A percentile compares a stretch with the other conserved stretches of the same genome.
These are phyloP conservation scores for Capitella teleta DNA, from an alignment of 1,140 invertebrate species.

Conservation along the genomic window DNA sequence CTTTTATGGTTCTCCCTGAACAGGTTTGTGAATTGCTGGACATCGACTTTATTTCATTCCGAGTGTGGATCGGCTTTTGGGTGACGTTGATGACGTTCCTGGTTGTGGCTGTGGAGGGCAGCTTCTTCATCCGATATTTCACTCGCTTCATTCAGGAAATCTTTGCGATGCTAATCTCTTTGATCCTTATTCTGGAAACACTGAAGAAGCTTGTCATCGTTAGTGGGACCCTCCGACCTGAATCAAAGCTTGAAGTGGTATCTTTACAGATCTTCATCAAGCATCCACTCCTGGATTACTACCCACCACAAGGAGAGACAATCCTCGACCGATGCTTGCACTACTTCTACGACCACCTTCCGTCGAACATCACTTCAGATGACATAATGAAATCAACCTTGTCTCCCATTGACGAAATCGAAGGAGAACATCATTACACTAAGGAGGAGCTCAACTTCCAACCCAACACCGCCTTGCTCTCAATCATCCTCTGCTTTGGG, in stretches of 20 bases:
- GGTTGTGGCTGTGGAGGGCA: conserved; percentile 8
- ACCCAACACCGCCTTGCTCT: conserved; percentile 80
- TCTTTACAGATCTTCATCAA: conserved; percentile 25
- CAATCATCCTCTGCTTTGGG: conserved; percentile 78
- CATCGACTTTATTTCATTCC: conserved; percentile 72
- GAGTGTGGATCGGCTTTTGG: conserved; percentile 88
- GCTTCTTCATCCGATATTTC: conserved; percentile 12
- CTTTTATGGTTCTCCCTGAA: conserved; percentile 20
- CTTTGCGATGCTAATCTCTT: conserved; percentile 83
- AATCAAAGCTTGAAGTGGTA: no score
- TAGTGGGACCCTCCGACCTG: no score
- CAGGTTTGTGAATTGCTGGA: conserved; percentile 68
- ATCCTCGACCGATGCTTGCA: no score
- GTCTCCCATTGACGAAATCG: no score
- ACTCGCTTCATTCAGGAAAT: conserved; percentile 88
- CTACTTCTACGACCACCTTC: no score
- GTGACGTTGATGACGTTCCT: conserved; percentile 45
- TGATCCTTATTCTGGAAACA: conserved; percentile 95
- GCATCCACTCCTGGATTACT: conserved; percentile 19
- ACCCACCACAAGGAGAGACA: conserved; percentile 2
- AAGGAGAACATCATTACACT: no score
- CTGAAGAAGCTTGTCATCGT: conserved; percentile 43
- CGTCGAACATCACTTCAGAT: no score
- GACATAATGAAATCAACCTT: no score
- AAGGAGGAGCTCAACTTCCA: conserved; percentile 8